Conservation (phyloP, 2,113 vertebrate species). For the Phocoena phocoena region DNA sequence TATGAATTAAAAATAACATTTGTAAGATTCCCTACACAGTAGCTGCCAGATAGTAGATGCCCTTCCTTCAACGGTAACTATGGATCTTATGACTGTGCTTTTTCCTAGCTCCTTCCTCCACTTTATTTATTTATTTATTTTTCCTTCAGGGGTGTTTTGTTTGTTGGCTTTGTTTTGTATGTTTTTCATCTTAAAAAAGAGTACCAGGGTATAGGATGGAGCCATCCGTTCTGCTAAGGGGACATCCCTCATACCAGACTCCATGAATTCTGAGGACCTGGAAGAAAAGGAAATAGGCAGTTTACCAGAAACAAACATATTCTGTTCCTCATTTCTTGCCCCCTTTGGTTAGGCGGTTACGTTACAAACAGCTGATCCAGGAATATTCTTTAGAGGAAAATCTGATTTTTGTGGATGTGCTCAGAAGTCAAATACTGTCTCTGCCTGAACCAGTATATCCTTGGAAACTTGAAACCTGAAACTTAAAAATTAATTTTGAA, state of each 20-base stretch:
- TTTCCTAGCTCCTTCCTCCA: not conserved
- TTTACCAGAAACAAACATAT: not conserved
- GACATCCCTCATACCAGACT: not conserved
- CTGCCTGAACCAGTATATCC: slow-evolving; percentile 34
- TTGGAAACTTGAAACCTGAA: slow-evolving; percentile 63
- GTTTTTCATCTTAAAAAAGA: slow-evolving; percentile 13
- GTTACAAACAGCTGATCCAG: slow-evolving; percentile 16
- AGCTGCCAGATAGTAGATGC: not conserved
- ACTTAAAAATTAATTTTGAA: slow-evolving; percentile 75
- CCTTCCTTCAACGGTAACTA: not conserved
- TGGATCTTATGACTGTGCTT: not conserved
- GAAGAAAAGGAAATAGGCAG: not conserved
- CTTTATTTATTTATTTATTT: not conserved
- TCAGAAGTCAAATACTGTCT: slow-evolving; percentile 57
- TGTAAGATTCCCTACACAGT: not conserved
- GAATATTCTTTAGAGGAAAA: slow-evolving; percentile 55
- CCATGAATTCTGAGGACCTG: not conserved
- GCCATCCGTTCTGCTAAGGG: not conserved
- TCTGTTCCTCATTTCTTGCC: not conserved
- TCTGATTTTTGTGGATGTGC: slow-evolving; percentile 34
- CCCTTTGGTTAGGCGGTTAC: not conserved
- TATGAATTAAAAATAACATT: slow-evolving; percentile 14
- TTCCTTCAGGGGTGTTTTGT: not conserved
- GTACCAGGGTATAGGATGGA: not conserved
- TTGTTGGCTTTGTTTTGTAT: not conserved